Evolutionary conservation across 1,140 invertebrate genomes (phyloP).

Genomic region (Hycleus cichorii): DNA sequence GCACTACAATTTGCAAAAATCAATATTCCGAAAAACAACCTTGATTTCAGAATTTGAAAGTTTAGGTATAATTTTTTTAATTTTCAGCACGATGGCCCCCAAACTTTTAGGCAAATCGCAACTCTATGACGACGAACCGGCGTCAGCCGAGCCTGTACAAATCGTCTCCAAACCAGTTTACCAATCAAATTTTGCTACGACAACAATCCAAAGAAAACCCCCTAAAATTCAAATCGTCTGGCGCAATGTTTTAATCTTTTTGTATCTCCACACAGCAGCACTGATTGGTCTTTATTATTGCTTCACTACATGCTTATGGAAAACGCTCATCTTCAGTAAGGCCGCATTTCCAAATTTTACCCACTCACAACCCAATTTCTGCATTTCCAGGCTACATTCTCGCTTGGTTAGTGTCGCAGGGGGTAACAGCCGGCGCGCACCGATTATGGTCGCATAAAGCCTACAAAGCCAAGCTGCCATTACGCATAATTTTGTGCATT

Average conservation of each 20-base stretch:
- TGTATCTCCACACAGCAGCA: constrained; percentile 1
- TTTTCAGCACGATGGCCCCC: constrained; percentile 28
- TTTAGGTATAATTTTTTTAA: no score
- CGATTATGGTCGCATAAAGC: constrained; percentile 60
- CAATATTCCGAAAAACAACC: no score
- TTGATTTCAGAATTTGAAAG: no score
- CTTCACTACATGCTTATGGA: background rate
- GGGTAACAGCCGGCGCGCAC: constrained; percentile 60
- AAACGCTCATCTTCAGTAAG: constrained; percentile 10
- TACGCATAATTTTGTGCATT: constrained; percentile 50
- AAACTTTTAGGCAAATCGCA: constrained; percentile 32
- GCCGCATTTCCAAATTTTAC: background rate
- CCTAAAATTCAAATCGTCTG: constrained; percentile 20
- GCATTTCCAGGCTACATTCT: no score
- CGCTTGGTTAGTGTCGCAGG: background rate
- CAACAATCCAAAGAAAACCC: constrained; percentile 14
- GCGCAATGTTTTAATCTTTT: constrained; percentile 11
- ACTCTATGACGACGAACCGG: constrained; percentile 32
- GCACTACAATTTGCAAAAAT: no score
- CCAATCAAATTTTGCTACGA: constrained; percentile 5
- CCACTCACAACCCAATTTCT: constrained; percentile 22
- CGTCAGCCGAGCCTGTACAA: constrained; percentile 26
- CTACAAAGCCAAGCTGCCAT: constrained; percentile 58
- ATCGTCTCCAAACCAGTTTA: constrained; percentile 14
- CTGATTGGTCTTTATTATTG: constrained; percentile 5